A percentile compares a stretch with the other conserved stretches of the same genome.
These are phyloP conservation scores for Stenodera caucasica DNA, from an alignment of 2,888 invertebrate genomes.

Conservation along the genomic window DNA sequence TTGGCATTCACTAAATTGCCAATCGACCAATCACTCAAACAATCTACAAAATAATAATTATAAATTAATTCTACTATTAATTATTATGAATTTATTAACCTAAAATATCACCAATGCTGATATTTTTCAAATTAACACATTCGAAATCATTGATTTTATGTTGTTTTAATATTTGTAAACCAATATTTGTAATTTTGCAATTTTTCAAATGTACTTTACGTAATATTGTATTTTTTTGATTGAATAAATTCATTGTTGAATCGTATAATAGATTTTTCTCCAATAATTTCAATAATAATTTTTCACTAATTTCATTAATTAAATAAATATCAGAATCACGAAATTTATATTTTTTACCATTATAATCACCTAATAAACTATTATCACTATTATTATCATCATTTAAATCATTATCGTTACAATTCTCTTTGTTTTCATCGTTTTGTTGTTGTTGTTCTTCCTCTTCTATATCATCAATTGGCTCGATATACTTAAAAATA, in stretches of 20 bases:
- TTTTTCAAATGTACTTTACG: constrained; percentile 63
- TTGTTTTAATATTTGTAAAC: constrained; percentile 62
- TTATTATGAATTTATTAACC: no score
- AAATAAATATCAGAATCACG: constrained; percentile 61
- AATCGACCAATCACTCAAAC: constrained; percentile 67
- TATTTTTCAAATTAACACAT: constrained; percentile 62
- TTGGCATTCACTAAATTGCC: constrained; percentile 64
- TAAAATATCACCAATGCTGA: constrained; percentile 57
- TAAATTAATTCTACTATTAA: no score
- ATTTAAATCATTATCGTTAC: constrained; percentile 32
- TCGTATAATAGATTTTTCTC: constrained; percentile 64
- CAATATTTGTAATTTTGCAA: constrained; percentile 61
- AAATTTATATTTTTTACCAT: constrained; percentile 50
- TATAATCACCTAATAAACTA: constrained; percentile 14
- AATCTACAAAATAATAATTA: constrained; percentile 54
- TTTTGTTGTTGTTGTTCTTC: constrained; percentile 50
- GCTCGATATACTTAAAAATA: constrained; percentile 54
- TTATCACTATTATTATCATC: constrained; percentile 24
- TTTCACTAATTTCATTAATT: constrained; percentile 62
- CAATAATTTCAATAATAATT: constrained; percentile 59
- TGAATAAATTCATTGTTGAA: constrained; percentile 64
- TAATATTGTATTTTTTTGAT: constrained; percentile 62
- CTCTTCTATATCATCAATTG: constrained; percentile 49
- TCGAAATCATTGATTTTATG: constrained; percentile 67
- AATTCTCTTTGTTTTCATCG: constrained; percentile 31